Conservation (phyloP, 2,888 invertebrate species). For the Watsonalla cultraria region DNA sequence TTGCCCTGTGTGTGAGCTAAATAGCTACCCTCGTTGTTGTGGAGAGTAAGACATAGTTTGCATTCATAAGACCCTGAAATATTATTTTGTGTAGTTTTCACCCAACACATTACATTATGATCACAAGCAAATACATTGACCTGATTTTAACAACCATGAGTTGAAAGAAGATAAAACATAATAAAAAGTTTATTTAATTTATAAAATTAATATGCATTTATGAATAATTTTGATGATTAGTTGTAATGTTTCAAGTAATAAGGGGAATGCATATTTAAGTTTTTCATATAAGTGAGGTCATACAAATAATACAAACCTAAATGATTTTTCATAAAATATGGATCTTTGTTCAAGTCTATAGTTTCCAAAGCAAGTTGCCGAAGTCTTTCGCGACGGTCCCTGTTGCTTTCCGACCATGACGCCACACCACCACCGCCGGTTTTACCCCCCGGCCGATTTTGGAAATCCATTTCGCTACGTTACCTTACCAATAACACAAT, state of each 20-base stretch:
- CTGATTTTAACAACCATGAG: too few species aligned
- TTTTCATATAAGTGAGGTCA: background rate
- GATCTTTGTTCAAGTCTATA: conserved; percentile 99
- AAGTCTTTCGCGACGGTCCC: conserved; percentile 96
- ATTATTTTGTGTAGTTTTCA: background rate
- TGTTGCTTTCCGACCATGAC: conserved; percentile 98
- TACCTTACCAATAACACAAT: too few species aligned
- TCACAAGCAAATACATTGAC: too few species aligned
- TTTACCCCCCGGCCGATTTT: conserved; percentile 99
- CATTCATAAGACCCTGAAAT: conserved; percentile 94
- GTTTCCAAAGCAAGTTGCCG: conserved; percentile 98
- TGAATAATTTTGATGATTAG: too few species aligned
- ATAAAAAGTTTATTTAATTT: too few species aligned
- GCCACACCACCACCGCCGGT: conserved; percentile 99
- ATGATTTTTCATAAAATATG: conserved; percentile 99
- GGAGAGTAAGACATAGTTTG: conserved; percentile 97
- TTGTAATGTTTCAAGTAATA: too few species aligned
- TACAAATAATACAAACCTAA: conserved; percentile 78
- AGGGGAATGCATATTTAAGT: too few species aligned
- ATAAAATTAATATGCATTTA: too few species aligned
- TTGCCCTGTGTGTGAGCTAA: conserved; percentile 99
- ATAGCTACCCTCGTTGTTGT: conserved; percentile 99
- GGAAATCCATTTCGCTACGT: conserved; percentile 91
- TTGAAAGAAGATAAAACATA: conserved; percentile 7
- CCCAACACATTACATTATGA: too few species aligned